Evolutionary conservation across 2,888 invertebrate genomes (phyloP).

Genomic region (Synanthedon vespiformis): DNA sequence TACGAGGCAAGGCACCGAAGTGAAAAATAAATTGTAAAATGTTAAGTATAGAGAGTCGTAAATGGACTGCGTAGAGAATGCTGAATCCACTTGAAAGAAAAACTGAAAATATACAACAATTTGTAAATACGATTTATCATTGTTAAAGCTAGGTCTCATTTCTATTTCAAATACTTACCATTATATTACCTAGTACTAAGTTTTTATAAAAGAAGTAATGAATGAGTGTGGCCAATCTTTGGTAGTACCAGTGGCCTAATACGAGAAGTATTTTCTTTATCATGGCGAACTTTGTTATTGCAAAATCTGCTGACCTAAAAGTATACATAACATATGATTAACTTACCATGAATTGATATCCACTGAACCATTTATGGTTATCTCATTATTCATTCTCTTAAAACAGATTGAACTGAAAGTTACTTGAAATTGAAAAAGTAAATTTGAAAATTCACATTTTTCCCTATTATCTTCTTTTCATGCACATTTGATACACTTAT

Average conservation of each 20-base stretch:
- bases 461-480: too few species aligned
- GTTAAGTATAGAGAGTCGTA: conserved; percentile 83
- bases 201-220: conserved; percentile 92
- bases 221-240: conserved; percentile 78
- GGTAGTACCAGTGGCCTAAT: conserved; percentile 87
- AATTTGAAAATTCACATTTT: too few species aligned
- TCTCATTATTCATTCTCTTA: too few species aligned
- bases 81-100: conserved; percentile 65
- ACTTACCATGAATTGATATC: too few species aligned
- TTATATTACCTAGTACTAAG: conserved; percentile 76
- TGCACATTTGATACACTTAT: too few species aligned
- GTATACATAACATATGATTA: background rate
- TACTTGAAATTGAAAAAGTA: too few species aligned
- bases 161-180: conserved; percentile 34
- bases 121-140: too few species aligned
- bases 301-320: conserved; percentile 83
- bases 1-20: conserved; percentile 79
- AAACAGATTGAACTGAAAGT: too few species aligned
- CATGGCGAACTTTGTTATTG: conserved; percentile 85
- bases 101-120: conserved; percentile 41
- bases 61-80: conserved; percentile 74
- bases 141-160: background rate
- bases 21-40: conserved; percentile 81
- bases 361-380: too few species aligned
- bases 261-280: conserved; percentile 80